Conservation (phyloP, 1,140 invertebrate species). For the Spodoptera frugiperda region DNA sequence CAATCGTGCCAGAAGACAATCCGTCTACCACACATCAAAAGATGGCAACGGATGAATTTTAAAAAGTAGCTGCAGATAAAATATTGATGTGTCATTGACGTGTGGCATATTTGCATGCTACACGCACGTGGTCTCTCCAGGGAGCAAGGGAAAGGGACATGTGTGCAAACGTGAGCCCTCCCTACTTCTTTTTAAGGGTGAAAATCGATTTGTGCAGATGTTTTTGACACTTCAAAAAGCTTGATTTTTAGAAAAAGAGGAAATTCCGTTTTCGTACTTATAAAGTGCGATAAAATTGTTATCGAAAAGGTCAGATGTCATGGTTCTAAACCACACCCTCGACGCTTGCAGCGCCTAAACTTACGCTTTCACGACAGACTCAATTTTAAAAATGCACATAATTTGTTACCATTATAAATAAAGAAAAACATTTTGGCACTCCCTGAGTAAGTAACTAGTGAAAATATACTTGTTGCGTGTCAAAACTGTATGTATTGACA, state of each 20-base stretch:
- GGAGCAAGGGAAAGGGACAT: constrained; percentile 5
- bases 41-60: background rate
- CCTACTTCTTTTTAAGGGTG: constrained; percentile 11
- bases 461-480: constrained; percentile 42
- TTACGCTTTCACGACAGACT: too few relatives aligned
- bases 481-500: constrained; percentile 36
- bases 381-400: too few relatives aligned
- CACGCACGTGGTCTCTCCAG: background rate
- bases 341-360: too few relatives aligned
- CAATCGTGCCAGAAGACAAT: too few relatives aligned
- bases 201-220: background rate
- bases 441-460: constrained; percentile 2
- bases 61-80: background rate
- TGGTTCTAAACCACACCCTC: too few relatives aligned
- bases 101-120: constrained; percentile 21
- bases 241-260: background rate
- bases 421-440: background rate
- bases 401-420: background rate
- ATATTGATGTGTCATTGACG: constrained; percentile 18
- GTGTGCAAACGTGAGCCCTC: constrained; percentile 12
- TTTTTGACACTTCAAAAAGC: background rate
- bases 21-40: constrained; percentile 3
- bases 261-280: too few relatives aligned
- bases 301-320: too few relatives aligned
- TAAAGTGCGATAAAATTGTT: too few relatives aligned